Evolutionary conservation across 2,888 invertebrate genomes (phyloP), one percentile per base, ranked within the genome.

Genomic region (Oscheius sp.): DNA sequence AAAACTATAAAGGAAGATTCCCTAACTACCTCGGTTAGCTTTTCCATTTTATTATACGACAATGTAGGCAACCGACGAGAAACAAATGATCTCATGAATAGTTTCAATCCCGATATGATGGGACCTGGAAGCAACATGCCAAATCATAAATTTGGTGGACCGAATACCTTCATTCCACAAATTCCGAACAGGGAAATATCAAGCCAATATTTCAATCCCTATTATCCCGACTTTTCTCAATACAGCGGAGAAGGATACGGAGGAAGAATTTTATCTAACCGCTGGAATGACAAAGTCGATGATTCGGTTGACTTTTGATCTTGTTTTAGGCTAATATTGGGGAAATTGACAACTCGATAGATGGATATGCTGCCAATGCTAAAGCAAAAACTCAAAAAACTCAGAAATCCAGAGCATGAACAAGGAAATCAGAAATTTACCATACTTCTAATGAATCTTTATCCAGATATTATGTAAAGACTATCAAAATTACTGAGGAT

Each of bases 71-170:
- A 70, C 50, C 54, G 68, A 9, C 54, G n/a, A n/a, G n/a, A 26
- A 3, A 61, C 71, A 2, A 74, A 74, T 41, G 74, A 74, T 20
- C 49, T 74, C 22, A 74, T 74, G 72, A 62, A 20, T 28, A 72
- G 72, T 24, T 74, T 74, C 57, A 70, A 57, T 12, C 28, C 59
- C 2, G 44, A 44, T 8, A 20, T 24, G n/a, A 41, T 54, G 54
- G 20, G 32, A 2, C 22, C 22, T 2, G 22, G 22, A 20, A 22
- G 33, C 20, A 54, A 33, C 33, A 54, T 59, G 59, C 24, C 41
- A n/a, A 14, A 41, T 17, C 38, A 59, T 9, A 59, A 59, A 26
- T 59, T 59, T 9, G 44, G 59, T n/a, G 24, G n/a, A 1, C 24
- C 59, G 1, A 44, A 41, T n/a, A 41, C 44, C 28, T 59, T 41